phyloP scores from a whole-genome alignment of 2,113 vertebrate species.

The Archocentrus centrarchus region DNA sequence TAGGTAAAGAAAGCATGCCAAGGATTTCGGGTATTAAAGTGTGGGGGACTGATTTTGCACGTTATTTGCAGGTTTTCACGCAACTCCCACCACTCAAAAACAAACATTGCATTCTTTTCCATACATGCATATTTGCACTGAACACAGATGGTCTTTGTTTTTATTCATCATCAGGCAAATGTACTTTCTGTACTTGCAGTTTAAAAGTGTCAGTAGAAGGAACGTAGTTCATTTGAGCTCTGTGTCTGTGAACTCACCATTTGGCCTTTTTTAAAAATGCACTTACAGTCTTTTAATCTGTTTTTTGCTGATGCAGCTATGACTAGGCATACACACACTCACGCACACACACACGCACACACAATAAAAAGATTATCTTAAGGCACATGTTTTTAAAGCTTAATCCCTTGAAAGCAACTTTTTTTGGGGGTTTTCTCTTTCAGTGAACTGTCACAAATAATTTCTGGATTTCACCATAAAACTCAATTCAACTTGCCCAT shows the following conservation, averaged over 20 bases:
- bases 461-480: neutral
- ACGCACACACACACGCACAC: too few relatives aligned
- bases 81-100: neutral
- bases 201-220: neutral
- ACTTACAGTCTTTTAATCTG: constrained; percentile 28
- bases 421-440: constrained; percentile 2
- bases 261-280: neutral
- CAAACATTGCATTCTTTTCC: neutral
- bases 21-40: neutral
- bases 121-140: neutral
- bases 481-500: too few relatives aligned
- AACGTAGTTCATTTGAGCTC: neutral
- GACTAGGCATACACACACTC: neutral
- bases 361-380: neutral
- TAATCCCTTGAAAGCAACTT: constrained; percentile 46
- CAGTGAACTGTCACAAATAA: constrained; percentile 2
- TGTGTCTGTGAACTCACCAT: neutral
- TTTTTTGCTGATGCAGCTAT: neutral
- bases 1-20: neutral
- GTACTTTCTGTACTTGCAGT: neutral
- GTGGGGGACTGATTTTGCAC: neutral
- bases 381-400: constrained; percentile 25
- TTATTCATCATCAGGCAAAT: neutral
- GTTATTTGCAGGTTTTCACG: neutral
- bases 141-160: neutral